phyloP scores from a whole-genome alignment of 2,888 invertebrate species.

The Tupiocoris notatus region DNA sequence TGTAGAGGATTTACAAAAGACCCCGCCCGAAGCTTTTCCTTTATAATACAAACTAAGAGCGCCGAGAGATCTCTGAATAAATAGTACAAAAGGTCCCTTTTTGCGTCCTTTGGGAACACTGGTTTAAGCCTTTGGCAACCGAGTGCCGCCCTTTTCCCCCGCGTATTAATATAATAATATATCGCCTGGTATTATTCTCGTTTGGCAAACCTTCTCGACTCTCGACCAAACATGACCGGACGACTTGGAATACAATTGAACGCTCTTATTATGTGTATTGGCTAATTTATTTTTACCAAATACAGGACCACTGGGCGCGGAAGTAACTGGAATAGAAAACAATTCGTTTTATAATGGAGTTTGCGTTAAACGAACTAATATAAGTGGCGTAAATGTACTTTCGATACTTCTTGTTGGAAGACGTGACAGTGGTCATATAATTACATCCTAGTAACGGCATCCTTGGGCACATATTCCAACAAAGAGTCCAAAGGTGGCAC shows the following conservation, averaged over 20 bases:
- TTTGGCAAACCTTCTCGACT: constrained; percentile 43
- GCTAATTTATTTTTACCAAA: constrained; percentile 8
- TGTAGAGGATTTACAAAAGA: constrained; percentile 40
- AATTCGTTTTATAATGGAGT: no score
- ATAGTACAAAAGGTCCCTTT: constrained; percentile 40
- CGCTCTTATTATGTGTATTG: not conserved
- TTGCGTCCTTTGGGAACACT: not conserved
- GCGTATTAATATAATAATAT: constrained; percentile 44
- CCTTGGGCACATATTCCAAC: no score
- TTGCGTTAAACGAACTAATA: no score
- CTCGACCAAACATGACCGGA: constrained; percentile 7
- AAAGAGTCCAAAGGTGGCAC: no score
- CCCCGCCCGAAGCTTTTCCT: constrained; percentile 2
- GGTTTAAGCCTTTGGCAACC: not conserved
- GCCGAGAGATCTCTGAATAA: constrained; percentile 22
- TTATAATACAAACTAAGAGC: constrained; percentile 34
- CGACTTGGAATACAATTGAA: constrained; percentile 5
- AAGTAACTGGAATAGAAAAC: not conserved
- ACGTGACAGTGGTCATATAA: no score
- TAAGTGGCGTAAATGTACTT: no score
- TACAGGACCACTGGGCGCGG: not conserved
- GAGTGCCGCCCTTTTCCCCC: constrained; percentile 21
- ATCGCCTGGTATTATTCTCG: constrained; percentile 43
- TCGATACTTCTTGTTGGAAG: no score
- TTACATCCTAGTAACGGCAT: no score